Evolutionary conservation across 2,888 invertebrate genomes (phyloP), one percentile per base, ranked within the genome.

Genomic region (Phaedon cochleariae): DNA sequence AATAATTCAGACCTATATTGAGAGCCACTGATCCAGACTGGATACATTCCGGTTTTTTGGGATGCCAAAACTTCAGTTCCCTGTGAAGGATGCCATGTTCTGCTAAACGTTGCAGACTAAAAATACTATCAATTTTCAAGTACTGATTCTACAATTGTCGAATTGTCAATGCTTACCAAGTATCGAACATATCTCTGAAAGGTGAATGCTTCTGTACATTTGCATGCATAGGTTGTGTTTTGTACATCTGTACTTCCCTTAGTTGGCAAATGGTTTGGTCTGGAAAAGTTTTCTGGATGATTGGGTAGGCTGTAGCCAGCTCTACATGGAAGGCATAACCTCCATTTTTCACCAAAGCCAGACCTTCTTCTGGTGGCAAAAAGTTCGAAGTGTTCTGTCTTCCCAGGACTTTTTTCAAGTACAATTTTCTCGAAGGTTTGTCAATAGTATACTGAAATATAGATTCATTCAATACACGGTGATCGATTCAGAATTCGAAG

Each of bases 391-490:
- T 57, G 52, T 77, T 77, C 4, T 63, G 53, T 20, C 54, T 64
- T 0, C 60, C 58, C 1, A 76, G 9, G n/a, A 91, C 86, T 81
- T 89, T 90, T 73, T 85, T 86, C 3, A 84, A 79, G 75, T 88
- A 89, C 21, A 91, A 80, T 72, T 88, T 84, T 66, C 85, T 78
- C 1, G 88, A 87, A 20, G 85, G 82, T 0, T 87, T 87, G 75
- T 91, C 90, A 6, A 70, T 76, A 2, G 77, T 72, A 26, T 67
- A 65, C 79, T 79, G 62, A 53, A 74, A 74, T 48, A 52, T 45
- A 53, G 20, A 15, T 52, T 26, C 7, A 4, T 17, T n/a, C n/a
- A n/a, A n/a, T n/a, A n/a, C n/a, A n/a, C n/a, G n/a, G n/a, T n/a
- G n/a, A n/a, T n/a, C n/a, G n/a, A n/a, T n/a, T n/a, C n/a, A n/a